phyloP scores from a whole-genome alignment of 2,797 vertebrate species.

The Amniataba percoides region DNA sequence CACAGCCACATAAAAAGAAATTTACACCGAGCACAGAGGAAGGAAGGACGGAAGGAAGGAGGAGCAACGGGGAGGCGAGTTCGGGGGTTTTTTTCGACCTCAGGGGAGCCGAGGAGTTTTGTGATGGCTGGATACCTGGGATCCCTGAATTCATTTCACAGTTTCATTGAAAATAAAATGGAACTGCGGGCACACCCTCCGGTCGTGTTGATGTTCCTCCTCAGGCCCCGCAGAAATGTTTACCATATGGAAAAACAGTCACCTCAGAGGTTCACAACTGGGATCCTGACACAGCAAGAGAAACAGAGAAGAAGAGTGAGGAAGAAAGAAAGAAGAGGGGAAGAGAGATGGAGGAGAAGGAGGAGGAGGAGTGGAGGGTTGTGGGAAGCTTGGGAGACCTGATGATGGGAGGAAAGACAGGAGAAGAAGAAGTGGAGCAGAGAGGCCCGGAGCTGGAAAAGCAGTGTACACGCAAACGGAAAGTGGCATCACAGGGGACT shows the following conservation, averaged over 20 bases:
- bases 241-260: slow-evolving; percentile 77
- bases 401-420: slow-evolving; percentile 43
- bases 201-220: slow-evolving; percentile 71
- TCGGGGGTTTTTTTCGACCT: slow-evolving; percentile 62
- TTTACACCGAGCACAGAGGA: slow-evolving; percentile 56
- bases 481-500: slow-evolving; percentile 61
- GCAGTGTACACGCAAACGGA: slow-evolving; percentile 57
- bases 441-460: slow-evolving; percentile 63
- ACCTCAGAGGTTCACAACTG: slow-evolving; percentile 89
- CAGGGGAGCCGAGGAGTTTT: slow-evolving; percentile 67
- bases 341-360: neutral
- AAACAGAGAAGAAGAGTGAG: slow-evolving; percentile 63
- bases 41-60: slow-evolving; percentile 37
- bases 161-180: slow-evolving; percentile 79
- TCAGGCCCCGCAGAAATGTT: slow-evolving; percentile 77
- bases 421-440: slow-evolving; percentile 52
- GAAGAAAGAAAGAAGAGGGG: slow-evolving; percentile 9
- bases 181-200: slow-evolving; percentile 65
- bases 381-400: slow-evolving; percentile 45
- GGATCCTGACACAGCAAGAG: slow-evolving; percentile 84
- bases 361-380: slow-evolving; percentile 5
- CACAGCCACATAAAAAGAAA: slow-evolving; percentile 67
- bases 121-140: slow-evolving; percentile 77
- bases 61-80: slow-evolving; percentile 57
- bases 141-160: slow-evolving; percentile 83